Evolutionary conservation across 2,888 invertebrate genomes (phyloP).

Genomic region (Melikaiella ostensackeni): DNA sequence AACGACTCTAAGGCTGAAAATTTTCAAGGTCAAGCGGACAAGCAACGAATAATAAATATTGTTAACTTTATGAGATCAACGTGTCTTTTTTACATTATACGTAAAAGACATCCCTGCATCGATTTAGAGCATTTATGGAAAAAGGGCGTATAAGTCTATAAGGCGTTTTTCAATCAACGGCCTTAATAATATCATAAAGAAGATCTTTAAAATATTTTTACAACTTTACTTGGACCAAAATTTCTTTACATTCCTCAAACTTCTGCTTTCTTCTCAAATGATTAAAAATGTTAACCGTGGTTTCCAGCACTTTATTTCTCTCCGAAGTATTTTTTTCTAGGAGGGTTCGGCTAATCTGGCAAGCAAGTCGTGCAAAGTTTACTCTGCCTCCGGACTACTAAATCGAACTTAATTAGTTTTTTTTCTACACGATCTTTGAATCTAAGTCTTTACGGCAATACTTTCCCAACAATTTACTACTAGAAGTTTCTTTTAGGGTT

Average conservation of each 20-base stretch:
- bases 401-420: constrained; percentile 29
- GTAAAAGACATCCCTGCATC: too few species aligned
- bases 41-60: too few species aligned
- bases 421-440: background rate
- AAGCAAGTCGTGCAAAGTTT: constrained; percentile 24
- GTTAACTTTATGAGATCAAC: too few species aligned
- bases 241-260: background rate
- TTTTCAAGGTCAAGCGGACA: too few species aligned
- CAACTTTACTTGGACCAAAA: too few species aligned
- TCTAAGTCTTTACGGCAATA: background rate
- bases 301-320: background rate
- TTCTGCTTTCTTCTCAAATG: background rate
- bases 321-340: background rate
- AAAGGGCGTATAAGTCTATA: too few species aligned
- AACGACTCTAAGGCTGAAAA: too few species aligned
- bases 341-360: constrained; percentile 11
- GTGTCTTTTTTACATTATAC: too few species aligned
- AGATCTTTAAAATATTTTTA: too few species aligned
- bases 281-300: constrained; percentile 1
- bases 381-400: constrained; percentile 1
- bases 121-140: too few species aligned
- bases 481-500: background rate
- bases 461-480: constrained; percentile 12
- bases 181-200: background rate
- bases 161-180: too few species aligned